Conservation (phyloP, 1,140 invertebrate species). For the Agraylea sexmaculata region DNA sequence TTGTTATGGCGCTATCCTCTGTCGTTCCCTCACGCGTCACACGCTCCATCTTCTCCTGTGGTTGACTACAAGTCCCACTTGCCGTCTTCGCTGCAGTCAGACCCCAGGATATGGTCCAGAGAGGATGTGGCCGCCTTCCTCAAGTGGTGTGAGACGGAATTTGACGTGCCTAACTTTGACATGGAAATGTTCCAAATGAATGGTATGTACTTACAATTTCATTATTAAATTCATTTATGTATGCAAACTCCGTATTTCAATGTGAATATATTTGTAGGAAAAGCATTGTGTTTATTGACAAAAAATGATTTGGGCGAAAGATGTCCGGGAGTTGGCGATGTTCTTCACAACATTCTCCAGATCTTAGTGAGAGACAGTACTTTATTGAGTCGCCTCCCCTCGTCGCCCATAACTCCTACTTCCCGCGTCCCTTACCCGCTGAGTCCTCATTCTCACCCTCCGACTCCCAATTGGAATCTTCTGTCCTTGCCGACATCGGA, state of each 20-base stretch:
- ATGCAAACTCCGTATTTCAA: conserved; percentile 1
- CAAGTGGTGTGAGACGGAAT: conserved; percentile 85
- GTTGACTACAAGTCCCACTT: conserved; percentile 77
- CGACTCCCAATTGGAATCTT: conserved; percentile 62
- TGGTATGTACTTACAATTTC: conserved; percentile 44
- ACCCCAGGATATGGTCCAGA: conserved; percentile 80
- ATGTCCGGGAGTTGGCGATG: conserved; percentile 82
- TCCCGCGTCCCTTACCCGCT: conserved; percentile 63
- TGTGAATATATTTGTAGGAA: conserved; percentile 43
- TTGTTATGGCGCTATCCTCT: conserved; percentile 73
- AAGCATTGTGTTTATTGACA: conserved; percentile 80
- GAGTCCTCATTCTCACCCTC: conserved; percentile 64
- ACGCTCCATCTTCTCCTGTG: conserved; percentile 48
- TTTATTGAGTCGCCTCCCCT: conserved; percentile 60
- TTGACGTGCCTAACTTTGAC: conserved; percentile 82
- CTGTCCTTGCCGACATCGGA: conserved; percentile 46
- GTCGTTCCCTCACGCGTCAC: conserved; percentile 48
- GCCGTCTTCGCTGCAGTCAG: conserved; percentile 65
- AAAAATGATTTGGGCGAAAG: conserved; percentile 82
- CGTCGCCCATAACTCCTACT: conserved; percentile 73
- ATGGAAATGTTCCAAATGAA: conserved; percentile 96
- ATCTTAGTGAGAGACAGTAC: conserved; percentile 73
- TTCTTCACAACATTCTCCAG: conserved; percentile 85
- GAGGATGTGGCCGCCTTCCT: conserved; percentile 83
- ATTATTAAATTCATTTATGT: conserved; percentile 5